Evolutionary conservation across 2,113 vertebrate species (phyloP).

Genomic region (Lutjanus erythropterus): DNA sequence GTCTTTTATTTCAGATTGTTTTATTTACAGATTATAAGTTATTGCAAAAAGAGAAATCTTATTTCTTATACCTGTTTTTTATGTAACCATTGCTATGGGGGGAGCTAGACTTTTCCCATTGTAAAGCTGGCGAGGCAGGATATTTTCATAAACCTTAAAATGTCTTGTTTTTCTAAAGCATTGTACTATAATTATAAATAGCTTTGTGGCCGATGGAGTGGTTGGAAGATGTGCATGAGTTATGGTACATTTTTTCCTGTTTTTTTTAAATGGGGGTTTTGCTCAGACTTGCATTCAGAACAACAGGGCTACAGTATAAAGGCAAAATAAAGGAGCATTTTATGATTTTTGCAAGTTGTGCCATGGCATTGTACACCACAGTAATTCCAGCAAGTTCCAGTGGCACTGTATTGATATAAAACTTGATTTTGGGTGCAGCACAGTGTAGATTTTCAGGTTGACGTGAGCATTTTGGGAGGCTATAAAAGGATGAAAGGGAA

Average conservation of each 20-base stretch:
- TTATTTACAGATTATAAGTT: constrained; percentile 52
- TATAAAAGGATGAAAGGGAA: constrained; percentile 25
- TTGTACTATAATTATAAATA: constrained; percentile 85
- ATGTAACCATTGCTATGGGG: constrained; percentile 46
- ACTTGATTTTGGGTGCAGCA: constrained; percentile 36
- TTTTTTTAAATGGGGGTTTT: constrained; percentile 57
- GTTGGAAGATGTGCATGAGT: constrained; percentile 75
- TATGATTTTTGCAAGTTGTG: constrained; percentile 47
- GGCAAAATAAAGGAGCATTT: constrained; percentile 43
- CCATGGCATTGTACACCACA: constrained; percentile 41
- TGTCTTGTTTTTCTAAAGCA: constrained; percentile 81
- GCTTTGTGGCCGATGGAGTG: constrained; percentile 70
- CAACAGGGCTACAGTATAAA: constrained; percentile 55
- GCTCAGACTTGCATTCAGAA: constrained; percentile 65
- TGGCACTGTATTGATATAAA: constrained; percentile 36
- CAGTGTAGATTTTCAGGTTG: constrained; percentile 36
- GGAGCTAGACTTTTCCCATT: constrained; percentile 51
- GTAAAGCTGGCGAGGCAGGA: constrained; percentile 72
- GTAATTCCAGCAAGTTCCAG: constrained; percentile 27
- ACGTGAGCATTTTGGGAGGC: constrained; percentile 22
- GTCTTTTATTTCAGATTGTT: constrained; percentile 55
- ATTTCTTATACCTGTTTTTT: constrained; percentile 50
- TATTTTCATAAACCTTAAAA: constrained; percentile 79
- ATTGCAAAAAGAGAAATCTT: constrained; percentile 30
- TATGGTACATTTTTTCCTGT: constrained; percentile 56